Percentiles rank a stretch among this genome's conserved stretches.
Evolutionary conservation across 2,888 invertebrate species (phyloP).

Genomic region (Norana najaformis): DNA sequence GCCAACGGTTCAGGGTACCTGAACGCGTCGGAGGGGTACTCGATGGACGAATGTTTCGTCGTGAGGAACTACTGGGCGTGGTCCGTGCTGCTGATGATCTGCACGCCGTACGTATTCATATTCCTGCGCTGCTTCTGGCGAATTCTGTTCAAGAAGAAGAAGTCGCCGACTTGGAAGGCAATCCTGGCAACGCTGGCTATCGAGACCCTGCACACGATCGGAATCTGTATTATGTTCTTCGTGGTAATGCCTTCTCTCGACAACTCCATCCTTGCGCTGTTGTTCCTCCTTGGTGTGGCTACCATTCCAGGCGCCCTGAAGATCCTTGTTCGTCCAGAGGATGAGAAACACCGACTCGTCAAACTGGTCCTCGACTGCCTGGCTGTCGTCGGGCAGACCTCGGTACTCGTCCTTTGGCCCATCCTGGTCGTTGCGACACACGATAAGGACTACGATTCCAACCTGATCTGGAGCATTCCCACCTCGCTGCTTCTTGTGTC

Average conservation of each 20-base stretch:
- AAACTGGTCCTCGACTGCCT: constrained; percentile 34
- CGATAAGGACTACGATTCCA: not conserved
- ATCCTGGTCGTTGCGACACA: not conserved
- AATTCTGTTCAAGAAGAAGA: constrained; percentile 36
- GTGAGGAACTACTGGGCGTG: constrained; percentile 38
- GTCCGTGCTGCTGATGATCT: constrained; percentile 34
- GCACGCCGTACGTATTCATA: constrained; percentile 33
- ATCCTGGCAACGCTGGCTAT: constrained; percentile 50
- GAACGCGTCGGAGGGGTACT: not conserved
- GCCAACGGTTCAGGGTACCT: not conserved
- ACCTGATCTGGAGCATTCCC: constrained; percentile 68
- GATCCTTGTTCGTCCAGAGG: constrained; percentile 35
- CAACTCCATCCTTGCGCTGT: constrained; percentile 52
- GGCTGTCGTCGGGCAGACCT: constrained; percentile 49
- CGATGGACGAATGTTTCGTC: constrained; percentile 28
- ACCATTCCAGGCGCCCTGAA: constrained; percentile 49
- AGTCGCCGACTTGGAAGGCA: not conserved
- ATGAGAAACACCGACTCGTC: constrained; percentile 23
- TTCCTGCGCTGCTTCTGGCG: constrained; percentile 35
- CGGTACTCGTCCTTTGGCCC: constrained; percentile 43
- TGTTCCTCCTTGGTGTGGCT: constrained; percentile 54
- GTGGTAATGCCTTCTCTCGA: constrained; percentile 55
- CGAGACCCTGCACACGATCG: constrained; percentile 69
- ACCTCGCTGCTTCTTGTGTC: constrained; percentile 73
- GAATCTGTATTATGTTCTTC: constrained; percentile 74